Conservation (phyloP, 2,888 invertebrate species). For the Calephelis perditalis region DNA sequence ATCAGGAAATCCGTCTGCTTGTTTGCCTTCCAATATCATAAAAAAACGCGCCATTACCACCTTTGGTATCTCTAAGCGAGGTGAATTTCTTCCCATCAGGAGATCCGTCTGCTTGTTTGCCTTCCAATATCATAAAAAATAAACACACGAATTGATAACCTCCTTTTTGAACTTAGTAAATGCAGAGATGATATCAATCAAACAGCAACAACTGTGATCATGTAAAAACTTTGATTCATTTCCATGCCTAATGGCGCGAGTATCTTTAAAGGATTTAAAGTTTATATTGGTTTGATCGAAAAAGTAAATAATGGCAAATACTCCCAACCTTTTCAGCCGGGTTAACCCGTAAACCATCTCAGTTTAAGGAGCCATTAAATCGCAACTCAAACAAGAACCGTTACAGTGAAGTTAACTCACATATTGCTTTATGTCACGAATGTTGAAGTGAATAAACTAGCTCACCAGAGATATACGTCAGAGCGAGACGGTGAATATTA, state of each 20-base stretch:
- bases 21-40: too few species aligned
- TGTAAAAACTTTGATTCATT: conserved; percentile 30
- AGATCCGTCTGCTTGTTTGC: too few species aligned
- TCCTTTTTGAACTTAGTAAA: too few species aligned
- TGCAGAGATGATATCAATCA: too few species aligned
- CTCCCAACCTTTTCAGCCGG: conserved; percentile 71
- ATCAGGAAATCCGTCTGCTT: too few species aligned
- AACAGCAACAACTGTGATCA: neutral
- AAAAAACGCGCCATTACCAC: too few species aligned
- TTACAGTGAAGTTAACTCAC: conserved; percentile 77
- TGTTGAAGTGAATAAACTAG: conserved; percentile 64
- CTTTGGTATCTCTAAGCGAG: too few species aligned
- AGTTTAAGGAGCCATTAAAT: conserved; percentile 78
- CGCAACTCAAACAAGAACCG: conserved; percentile 78
- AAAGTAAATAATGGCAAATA: conserved; percentile 68
- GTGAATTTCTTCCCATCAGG: too few species aligned
- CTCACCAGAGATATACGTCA: conserved; percentile 52
- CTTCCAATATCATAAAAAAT: too few species aligned
- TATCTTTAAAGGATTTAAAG: conserved; percentile 59
- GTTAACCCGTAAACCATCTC: conserved; percentile 77
- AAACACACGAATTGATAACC: too few species aligned
- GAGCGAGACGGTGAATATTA: conserved; percentile 60
- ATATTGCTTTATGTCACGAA: conserved; percentile 79
- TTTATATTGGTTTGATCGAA: conserved; percentile 67
- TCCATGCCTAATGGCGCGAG: conserved; percentile 42